Evolutionary conservation across 2,797 vertebrate species (phyloP).

Genomic region (Chelon auratus): DNA sequence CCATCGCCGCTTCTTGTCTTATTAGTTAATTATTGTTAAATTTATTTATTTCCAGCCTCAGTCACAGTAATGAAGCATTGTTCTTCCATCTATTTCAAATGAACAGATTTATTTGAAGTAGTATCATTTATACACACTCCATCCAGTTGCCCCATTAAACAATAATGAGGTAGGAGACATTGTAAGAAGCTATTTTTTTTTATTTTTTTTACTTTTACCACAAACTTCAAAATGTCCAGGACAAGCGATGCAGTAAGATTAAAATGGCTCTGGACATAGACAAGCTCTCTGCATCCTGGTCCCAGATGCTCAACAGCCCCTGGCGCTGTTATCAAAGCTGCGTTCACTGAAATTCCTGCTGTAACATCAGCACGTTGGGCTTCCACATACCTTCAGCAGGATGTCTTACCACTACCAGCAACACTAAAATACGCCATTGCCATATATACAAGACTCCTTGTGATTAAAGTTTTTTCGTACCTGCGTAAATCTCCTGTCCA

Average conservation of each 20-base stretch:
- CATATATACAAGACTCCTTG: neutral
- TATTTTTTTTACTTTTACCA: conserved; percentile 19
- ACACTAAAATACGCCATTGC: no score
- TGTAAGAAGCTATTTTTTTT: conserved; percentile 6
- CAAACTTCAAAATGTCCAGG: conserved; percentile 24
- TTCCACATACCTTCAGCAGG: conserved; percentile 17
- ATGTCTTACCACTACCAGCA: conserved; percentile 18
- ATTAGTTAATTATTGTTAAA: conserved; percentile 69
- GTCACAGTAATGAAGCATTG: conserved; percentile 39
- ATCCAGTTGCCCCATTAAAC: conserved; percentile 31
- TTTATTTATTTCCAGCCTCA: conserved; percentile 56
- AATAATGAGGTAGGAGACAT: conserved; percentile 25
- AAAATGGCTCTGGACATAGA: conserved; percentile 12
- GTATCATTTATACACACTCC: conserved; percentile 26
- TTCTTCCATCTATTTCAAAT: conserved; percentile 51
- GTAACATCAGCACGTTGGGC: conserved; percentile 36
- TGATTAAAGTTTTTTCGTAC: neutral
- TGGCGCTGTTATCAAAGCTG: conserved; percentile 37
- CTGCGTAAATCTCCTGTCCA: no score
- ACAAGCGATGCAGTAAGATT: conserved; percentile 25
- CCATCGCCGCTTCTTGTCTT: conserved; percentile 49
- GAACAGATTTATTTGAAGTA: conserved; percentile 47
- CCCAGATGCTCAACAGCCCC: conserved; percentile 8
- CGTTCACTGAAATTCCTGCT: conserved; percentile 36
- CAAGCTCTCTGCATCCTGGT: conserved; percentile 4